These are phyloP conservation scores for Amorpha juglandis DNA, from an alignment of 2,888 invertebrate genomes.

Conservation along the genomic window DNA sequence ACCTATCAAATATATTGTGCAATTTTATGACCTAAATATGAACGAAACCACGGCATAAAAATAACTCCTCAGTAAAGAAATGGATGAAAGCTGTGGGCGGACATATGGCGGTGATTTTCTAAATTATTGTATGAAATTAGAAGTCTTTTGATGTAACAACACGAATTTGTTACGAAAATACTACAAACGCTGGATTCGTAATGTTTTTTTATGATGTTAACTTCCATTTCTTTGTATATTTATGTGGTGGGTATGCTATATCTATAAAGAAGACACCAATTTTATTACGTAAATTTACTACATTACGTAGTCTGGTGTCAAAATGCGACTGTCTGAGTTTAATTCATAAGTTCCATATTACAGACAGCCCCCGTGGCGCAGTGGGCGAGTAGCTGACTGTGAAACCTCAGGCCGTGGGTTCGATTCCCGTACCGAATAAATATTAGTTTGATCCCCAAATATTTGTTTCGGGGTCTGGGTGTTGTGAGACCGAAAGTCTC, in stretches of 20 bases:
- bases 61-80: not conserved
- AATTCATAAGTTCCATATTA: no score
- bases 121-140: conserved; percentile 19
- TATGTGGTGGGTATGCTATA: not conserved
- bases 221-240: conserved; percentile 10
- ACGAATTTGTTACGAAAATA: conserved; percentile 13
- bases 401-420: no score
- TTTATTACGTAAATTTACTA: not conserved
- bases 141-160: conserved; percentile 20
- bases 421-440: no score
- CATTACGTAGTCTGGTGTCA: not conserved
- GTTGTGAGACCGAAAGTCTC: no score
- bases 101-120: conserved; percentile 22
- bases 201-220: conserved; percentile 3
- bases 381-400: no score
- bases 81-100: not conserved
- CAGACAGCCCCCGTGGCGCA: no score
- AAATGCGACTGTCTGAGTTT: not conserved
- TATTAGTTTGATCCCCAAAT: no score
- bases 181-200: not conserved
- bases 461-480: no score
- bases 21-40: not conserved
- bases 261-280: not conserved
- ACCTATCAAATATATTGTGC: no score
- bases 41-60: not conserved